Percentiles rank a stretch among this genome's conserved stretches.
Evolutionary conservation across 2,113 vertebrate genomes (phyloP).

Genomic region (Gavialis gangeticus): DNA sequence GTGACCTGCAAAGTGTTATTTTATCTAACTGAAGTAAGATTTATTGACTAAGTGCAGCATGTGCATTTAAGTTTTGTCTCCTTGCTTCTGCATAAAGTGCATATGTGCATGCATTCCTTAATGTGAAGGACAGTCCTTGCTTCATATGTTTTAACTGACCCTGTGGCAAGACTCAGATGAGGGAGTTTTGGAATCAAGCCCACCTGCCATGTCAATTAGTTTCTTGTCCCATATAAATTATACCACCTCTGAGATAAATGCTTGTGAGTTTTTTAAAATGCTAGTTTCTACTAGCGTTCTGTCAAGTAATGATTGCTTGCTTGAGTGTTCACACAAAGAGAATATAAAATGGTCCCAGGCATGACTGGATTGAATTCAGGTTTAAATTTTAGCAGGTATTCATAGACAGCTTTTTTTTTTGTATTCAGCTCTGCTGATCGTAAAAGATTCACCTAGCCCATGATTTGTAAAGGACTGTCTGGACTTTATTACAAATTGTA

Average conservation of each 20-base stretch:
- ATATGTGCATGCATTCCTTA: neutral
- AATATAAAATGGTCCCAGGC: neutral
- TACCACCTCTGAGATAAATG: neutral
- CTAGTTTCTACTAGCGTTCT: neutral
- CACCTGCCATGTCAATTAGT: neutral
- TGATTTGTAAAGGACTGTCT: slow-evolving; percentile 37
- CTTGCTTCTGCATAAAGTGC: neutral
- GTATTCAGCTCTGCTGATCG: neutral
- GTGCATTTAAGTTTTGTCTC: neutral
- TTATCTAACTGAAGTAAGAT: neutral
- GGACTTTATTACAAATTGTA: slow-evolving; percentile 19
- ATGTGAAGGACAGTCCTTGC: neutral
- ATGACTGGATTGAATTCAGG: slow-evolving; percentile 12
- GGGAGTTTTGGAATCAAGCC: neutral
- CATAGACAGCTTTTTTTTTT: neutral
- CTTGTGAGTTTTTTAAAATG: neutral
- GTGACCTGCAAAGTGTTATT: neutral
- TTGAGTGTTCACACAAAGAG: neutral
- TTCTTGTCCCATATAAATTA: neutral
- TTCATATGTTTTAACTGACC: neutral
- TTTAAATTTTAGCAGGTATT: slow-evolving; percentile 37
- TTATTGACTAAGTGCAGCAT: neutral
- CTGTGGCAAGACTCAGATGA: neutral
- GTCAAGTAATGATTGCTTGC: neutral
- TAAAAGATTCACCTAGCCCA: neutral